Evolutionary conservation across 2,888 invertebrate genomes (phyloP).

Genomic region (Dryomyza anilis): DNA sequence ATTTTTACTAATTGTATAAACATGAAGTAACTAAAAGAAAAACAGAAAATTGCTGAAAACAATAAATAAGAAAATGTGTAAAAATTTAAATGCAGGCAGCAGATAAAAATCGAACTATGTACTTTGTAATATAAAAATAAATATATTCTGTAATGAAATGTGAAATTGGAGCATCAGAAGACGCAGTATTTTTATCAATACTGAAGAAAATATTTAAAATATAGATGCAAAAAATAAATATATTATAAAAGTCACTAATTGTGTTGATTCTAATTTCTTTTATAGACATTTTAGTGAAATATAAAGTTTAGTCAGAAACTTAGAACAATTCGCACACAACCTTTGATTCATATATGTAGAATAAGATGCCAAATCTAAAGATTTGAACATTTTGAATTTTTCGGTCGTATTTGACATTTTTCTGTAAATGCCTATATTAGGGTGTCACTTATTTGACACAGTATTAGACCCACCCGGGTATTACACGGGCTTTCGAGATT

Average conservation of each 20-base stretch:
- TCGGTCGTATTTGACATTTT: too few species aligned
- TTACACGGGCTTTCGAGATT: too few species aligned
- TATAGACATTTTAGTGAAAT: too few species aligned
- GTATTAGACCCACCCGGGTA: too few species aligned
- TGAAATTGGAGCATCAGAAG: conserved; percentile 61
- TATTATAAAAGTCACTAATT: conserved; percentile 36
- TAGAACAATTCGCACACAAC: too few species aligned
- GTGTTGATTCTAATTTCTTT: too few species aligned
- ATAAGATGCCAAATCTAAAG: too few species aligned
- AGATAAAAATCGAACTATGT: conserved; percentile 12
- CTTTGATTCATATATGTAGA: too few species aligned
- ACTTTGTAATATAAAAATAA: conserved; percentile 24
- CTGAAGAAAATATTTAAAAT: conserved; percentile 35
- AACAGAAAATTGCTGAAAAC: conserved; percentile 31
- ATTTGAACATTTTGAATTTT: too few species aligned
- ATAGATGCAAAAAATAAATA: conserved; percentile 32
- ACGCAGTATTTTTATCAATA: conserved; percentile 60
- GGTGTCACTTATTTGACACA: too few species aligned
- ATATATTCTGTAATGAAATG: conserved; percentile 50
- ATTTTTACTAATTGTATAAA: conserved; percentile 28
- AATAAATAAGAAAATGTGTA: conserved; percentile 35
- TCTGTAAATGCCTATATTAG: too few species aligned
- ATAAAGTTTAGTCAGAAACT: too few species aligned
- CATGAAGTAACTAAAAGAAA: conserved; percentile 28
- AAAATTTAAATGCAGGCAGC: conserved; percentile 31